phyloP scores from a whole-genome alignment of 2,797 vertebrate genomes.

The Staurois parvus region DNA sequence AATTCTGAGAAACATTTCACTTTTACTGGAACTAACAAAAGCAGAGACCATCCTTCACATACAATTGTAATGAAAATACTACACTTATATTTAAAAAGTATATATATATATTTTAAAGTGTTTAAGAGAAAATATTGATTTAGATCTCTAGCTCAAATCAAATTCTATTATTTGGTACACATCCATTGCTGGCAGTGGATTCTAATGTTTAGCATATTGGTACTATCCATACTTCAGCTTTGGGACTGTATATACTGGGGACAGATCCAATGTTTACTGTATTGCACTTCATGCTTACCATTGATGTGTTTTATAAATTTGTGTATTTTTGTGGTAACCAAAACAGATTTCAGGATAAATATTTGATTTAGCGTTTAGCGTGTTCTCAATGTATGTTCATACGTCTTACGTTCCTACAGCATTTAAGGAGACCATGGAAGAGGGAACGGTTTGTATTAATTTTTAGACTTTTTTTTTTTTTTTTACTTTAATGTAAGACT shows the following conservation, averaged over 20 bases:
- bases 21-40: background rate
- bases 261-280: background rate
- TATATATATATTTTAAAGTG: conserved; percentile 12
- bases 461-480: too few species aligned
- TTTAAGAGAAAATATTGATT: background rate
- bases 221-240: background rate
- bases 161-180: background rate
- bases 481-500: background rate
- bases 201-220: background rate
- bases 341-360: background rate
- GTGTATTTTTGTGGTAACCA: background rate
- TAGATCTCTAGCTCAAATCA: background rate
- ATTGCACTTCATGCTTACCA: background rate
- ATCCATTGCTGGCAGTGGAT: conserved; percentile 58
- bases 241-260: background rate
- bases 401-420: too few species aligned
- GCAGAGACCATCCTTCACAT: conserved; percentile 10
- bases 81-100: background rate
- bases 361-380: too few species aligned
- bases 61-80: conserved; percentile 7
- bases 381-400: background rate
- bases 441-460: too few species aligned
- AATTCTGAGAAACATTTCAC: too few species aligned
- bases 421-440: too few species aligned
- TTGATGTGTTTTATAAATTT: background rate